phyloP scores from a whole-genome alignment of 2,888 invertebrate species.

The Periphyllus acericola region DNA sequence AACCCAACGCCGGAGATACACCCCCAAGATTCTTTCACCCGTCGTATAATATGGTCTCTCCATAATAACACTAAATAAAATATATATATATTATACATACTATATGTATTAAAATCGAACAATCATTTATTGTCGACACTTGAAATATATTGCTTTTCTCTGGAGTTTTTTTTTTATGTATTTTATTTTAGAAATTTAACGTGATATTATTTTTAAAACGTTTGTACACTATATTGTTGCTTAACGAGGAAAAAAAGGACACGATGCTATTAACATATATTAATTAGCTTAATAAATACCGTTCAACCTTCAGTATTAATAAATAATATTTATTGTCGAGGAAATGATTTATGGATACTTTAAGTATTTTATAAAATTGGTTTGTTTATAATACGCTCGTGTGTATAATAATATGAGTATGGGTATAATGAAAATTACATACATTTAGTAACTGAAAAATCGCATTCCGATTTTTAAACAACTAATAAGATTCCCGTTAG shows the following conservation, averaged over 20 bases:
- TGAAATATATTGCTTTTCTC: constrained; percentile 44
- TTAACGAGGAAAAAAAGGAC: neutral
- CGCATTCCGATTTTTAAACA: constrained; percentile 18
- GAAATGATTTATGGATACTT: constrained; percentile 21
- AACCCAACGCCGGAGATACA: constrained; percentile 38
- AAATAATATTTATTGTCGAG: constrained; percentile 14
- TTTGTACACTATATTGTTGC: neutral
- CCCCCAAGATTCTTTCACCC: constrained; percentile 43
- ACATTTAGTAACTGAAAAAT: constrained; percentile 15
- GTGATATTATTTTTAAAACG: neutral
- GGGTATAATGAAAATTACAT: neutral
- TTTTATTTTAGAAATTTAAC: neutral
- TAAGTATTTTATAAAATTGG: constrained; percentile 7
- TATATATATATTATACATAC: neutral
- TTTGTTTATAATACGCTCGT: constrained; percentile 18
- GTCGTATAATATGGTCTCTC: neutral
- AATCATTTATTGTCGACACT: constrained; percentile 37
- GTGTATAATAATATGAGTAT: neutral
- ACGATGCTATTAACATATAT: neutral
- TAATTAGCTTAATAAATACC: constrained; percentile 3
- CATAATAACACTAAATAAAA: constrained; percentile 38
- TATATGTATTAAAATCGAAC: constrained; percentile 9
- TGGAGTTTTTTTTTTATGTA: neutral
- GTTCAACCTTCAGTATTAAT: neutral
- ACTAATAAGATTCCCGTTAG: constrained; percentile 45